phyloP scores from a whole-genome alignment of 2,113 vertebrate genomes.

The Sylvietta virens region DNA sequence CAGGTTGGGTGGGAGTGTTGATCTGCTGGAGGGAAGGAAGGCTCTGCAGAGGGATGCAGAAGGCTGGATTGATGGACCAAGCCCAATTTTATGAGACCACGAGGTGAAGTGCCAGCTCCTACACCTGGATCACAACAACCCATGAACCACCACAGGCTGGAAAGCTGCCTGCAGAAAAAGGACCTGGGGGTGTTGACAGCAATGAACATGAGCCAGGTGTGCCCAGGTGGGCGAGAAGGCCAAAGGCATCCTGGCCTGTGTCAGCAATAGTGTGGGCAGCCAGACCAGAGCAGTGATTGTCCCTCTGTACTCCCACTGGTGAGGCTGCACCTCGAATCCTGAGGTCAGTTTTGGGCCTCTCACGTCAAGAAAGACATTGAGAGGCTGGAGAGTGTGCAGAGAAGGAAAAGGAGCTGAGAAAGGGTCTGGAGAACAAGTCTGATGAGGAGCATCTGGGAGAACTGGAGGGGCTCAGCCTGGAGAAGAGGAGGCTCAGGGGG shows the following conservation, averaged over 20 bases:
- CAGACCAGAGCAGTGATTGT: neutral
- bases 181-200: neutral
- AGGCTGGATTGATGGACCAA: neutral
- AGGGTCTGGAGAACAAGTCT: neutral
- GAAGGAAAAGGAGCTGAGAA: neutral
- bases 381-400: neutral
- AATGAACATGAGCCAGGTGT: neutral
- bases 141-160: neutral
- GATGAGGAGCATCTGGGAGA: neutral
- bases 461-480: accelerated
- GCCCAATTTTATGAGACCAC: no score
- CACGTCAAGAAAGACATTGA: neutral
- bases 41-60: neutral
- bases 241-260: neutral
- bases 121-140: neutral
- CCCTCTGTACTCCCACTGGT: neutral
- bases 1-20: neutral
- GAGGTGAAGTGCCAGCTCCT: neutral
- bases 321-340: neutral
- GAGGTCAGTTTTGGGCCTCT: neutral
- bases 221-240: neutral
- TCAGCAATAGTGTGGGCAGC: neutral
- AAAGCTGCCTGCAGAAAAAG: neutral
- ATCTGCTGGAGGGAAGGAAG: neutral
- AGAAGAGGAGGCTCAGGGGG: neutral